Conservation (phyloP, 2,113 vertebrate genomes). For the Antennarius striatus region DNA sequence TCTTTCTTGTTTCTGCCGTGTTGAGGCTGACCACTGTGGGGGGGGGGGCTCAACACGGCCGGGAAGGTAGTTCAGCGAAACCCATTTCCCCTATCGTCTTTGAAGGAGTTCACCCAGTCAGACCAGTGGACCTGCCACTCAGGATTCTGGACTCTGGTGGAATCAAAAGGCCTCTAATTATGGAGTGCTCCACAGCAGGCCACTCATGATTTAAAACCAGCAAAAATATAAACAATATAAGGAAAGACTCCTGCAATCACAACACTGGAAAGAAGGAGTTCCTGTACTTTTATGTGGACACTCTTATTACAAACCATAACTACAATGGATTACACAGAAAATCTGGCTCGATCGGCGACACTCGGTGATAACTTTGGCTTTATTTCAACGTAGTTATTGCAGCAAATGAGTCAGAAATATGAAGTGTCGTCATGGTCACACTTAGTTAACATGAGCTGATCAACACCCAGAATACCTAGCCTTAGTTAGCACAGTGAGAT, state of each 20-base stretch:
- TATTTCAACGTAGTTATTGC: no score
- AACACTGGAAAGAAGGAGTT: constrained; percentile 23
- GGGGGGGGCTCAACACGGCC: constrained; percentile 21
- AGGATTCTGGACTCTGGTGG: constrained; percentile 46
- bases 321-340: constrained; percentile 12
- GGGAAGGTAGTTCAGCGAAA: constrained; percentile 33
- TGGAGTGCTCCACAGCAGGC: constrained; percentile 35
- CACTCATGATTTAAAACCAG: constrained; percentile 45
- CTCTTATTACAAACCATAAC: constrained; percentile 39
- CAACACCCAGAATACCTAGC: no score
- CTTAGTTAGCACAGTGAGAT: no score
- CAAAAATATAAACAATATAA: constrained; percentile 49
- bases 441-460: no score
- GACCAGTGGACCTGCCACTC: constrained; percentile 38
- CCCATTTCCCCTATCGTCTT: constrained; percentile 35
- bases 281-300: constrained; percentile 17
- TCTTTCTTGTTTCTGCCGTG: constrained; percentile 52
- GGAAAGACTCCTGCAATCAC: constrained; percentile 44
- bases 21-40: constrained; percentile 38
- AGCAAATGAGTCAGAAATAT: no score
- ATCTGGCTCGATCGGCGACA: constrained; percentile 15
- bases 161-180: constrained; percentile 44
- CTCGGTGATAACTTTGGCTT: no score
- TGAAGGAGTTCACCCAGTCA: constrained; percentile 36
- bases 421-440: no score